Conservation (phyloP, 2,888 invertebrate genomes). For the Flabesymbios commensalis region DNA sequence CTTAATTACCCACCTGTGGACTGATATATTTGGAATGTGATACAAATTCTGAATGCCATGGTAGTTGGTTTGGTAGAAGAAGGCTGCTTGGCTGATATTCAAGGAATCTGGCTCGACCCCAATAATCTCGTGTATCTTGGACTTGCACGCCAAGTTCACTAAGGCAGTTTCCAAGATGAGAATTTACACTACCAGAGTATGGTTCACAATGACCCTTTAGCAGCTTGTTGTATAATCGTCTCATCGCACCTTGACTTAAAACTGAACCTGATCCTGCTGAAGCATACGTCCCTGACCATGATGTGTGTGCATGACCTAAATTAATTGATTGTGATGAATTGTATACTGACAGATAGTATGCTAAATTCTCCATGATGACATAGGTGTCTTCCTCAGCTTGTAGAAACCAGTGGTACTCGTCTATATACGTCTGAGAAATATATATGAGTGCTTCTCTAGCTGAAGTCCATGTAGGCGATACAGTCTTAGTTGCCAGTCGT, state of each 20-base stretch:
- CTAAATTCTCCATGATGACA: slow-evolving; percentile 7
- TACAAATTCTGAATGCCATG: no score
- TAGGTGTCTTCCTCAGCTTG: slow-evolving; percentile 5
- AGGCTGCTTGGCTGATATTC: slow-evolving; percentile 3
- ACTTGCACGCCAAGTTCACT: not conserved
- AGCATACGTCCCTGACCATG: not conserved
- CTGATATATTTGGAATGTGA: no score
- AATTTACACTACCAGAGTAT: not conserved
- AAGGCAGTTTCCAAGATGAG: not conserved
- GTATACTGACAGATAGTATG: slow-evolving; percentile 3
- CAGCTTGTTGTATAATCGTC: not conserved
- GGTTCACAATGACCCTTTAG: slow-evolving; percentile 7
- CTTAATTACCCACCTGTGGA: no score
- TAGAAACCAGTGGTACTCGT: slow-evolving; percentile 6
- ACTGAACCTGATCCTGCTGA: slow-evolving; percentile 4
- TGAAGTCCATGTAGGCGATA: not conserved
- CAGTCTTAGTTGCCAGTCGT: not conserved
- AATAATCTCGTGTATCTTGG: slow-evolving; percentile 2
- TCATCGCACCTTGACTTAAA: slow-evolving; percentile 1
- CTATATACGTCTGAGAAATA: not conserved
- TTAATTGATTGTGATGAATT: slow-evolving; percentile 1
- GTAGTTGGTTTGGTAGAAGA: no score
- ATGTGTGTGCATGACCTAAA: slow-evolving; percentile 2
- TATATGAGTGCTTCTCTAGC: not conserved
- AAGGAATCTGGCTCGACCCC: slow-evolving; percentile 1